phyloP scores from a whole-genome alignment of 2,797 vertebrate genomes.

The Aratinga solstitialis region DNA sequence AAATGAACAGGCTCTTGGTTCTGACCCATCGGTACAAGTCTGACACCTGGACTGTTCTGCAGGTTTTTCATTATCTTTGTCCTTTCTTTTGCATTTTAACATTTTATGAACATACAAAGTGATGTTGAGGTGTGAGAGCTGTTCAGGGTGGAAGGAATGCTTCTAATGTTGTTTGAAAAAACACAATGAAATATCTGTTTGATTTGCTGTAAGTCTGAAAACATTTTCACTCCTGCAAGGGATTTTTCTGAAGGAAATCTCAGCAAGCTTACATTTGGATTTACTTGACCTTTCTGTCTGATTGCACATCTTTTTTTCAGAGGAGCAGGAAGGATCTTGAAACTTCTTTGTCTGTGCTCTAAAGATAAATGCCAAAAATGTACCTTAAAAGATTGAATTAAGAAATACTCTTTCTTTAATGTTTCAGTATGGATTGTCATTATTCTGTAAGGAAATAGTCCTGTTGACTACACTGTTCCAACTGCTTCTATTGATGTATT shows the following conservation, averaged over 20 bases:
- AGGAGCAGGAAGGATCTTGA: constrained; percentile 59
- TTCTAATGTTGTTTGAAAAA: constrained; percentile 45
- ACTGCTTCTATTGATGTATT: constrained; percentile 59
- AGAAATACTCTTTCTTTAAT: constrained; percentile 62
- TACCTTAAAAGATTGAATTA: constrained; percentile 60
- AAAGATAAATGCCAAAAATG: constrained; percentile 61
- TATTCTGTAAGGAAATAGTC: constrained; percentile 59
- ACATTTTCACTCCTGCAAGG: constrained; percentile 41
- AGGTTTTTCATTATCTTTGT: background rate
- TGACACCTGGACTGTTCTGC: background rate
- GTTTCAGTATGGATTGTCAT: constrained; percentile 44
- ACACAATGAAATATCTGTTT: constrained; percentile 28
- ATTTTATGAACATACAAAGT: background rate
- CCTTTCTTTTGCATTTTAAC: background rate
- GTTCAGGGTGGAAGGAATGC: background rate
- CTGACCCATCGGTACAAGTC: background rate
- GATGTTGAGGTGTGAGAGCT: background rate
- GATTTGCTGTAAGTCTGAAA: constrained; percentile 45
- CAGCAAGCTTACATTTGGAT: constrained; percentile 49
- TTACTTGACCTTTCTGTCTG: constrained; percentile 77
- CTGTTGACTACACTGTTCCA: constrained; percentile 51
- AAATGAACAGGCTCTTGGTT: background rate
- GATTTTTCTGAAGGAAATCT: constrained; percentile 65
- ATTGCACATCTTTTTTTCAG: constrained; percentile 60
- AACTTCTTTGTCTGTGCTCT: constrained; percentile 46